A percentile compares a stretch with the other conserved stretches of the same genome.
phyloP scores from a whole-genome alignment of 2,113 vertebrate genomes.

The Spheniscus mendiculus region DNA sequence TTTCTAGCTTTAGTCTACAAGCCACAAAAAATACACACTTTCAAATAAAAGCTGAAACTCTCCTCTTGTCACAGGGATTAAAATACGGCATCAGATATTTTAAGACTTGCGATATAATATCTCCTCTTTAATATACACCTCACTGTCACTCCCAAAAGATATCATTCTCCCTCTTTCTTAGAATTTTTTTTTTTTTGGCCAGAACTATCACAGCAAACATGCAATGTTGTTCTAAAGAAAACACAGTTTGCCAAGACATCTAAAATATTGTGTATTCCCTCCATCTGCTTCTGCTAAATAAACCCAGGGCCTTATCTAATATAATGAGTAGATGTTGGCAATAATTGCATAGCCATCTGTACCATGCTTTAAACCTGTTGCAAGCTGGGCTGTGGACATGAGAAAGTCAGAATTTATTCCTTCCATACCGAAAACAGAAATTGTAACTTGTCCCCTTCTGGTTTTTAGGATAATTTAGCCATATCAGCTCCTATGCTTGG shows the following conservation, averaged over 20 bases:
- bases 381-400: constrained; percentile 11
- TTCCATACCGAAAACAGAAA: neutral
- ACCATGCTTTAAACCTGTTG: constrained; percentile 45
- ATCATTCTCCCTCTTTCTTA: neutral
- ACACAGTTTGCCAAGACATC: constrained; percentile 63
- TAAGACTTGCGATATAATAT: neutral
- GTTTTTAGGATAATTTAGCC: neutral
- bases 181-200: neutral
- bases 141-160: neutral
- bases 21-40: neutral
- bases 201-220: constrained; percentile 21
- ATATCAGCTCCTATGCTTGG: neutral
- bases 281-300: constrained; percentile 71
- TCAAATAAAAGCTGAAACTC: neutral
- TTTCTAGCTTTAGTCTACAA: neutral
- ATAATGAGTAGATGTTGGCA: constrained; percentile 65
- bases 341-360: constrained; percentile 55
- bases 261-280: constrained; percentile 67
- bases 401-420: constrained; percentile 22
- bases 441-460: neutral
- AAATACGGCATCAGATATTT: neutral
- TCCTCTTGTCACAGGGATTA: neutral
- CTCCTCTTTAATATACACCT: neutral
- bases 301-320: constrained; percentile 61
- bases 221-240: constrained; percentile 55